A percentile compares a stretch with the other conserved stretches of the same genome.
These are phyloP conservation scores for Lordiphosa fenestrarum DNA, from an alignment of 2,888 invertebrate genomes.

Conservation along the genomic window DNA sequence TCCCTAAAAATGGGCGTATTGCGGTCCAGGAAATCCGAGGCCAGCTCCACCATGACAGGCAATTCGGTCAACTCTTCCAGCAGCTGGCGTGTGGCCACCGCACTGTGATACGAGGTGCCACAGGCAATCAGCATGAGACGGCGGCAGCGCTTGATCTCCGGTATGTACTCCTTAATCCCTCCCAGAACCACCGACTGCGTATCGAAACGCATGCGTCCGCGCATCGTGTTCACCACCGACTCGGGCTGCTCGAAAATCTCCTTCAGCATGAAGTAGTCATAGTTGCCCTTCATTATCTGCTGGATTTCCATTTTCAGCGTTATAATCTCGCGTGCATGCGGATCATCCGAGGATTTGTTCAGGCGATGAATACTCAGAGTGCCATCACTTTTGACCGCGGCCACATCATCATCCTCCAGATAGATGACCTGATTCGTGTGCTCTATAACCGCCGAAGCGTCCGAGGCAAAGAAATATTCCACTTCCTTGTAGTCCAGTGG, in stretches of 20 bases:
- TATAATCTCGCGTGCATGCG: conserved; percentile 95
- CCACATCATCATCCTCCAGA: conserved; percentile 97
- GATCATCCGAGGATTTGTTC: conserved; percentile 88
- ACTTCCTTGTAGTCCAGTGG: conserved; percentile 95
- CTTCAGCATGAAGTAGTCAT: conserved; percentile 99
- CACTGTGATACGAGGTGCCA: conserved; percentile 99
- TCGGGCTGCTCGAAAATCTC: conserved; percentile 99
- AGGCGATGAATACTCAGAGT: conserved; percentile 97
- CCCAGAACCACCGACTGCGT: conserved; percentile 92
- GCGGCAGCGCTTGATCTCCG: conserved; percentile 97
- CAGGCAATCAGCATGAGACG: conserved; percentile 98
- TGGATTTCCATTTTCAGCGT: conserved; percentile 98
- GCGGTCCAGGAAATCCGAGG: conserved; percentile 98
- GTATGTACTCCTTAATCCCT: conserved; percentile 98
- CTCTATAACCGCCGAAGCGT: conserved; percentile 98
- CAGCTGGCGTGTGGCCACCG: conserved; percentile 95
- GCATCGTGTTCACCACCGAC: conserved; percentile 99
- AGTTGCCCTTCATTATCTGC: conserved; percentile 99
- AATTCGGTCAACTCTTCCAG: conserved; percentile 98
- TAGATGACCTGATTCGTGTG: conserved; percentile 99
- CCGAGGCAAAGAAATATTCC: conserved; percentile 99
- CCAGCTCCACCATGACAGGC: conserved; percentile 99
- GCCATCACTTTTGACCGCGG: conserved; percentile 98
- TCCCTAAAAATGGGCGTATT: conserved; percentile 99
- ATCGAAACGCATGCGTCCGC: conserved; percentile 96